Evolutionary conservation across 2,888 invertebrate genomes (phyloP).

Genomic region (Sussaba pulchella): DNA sequence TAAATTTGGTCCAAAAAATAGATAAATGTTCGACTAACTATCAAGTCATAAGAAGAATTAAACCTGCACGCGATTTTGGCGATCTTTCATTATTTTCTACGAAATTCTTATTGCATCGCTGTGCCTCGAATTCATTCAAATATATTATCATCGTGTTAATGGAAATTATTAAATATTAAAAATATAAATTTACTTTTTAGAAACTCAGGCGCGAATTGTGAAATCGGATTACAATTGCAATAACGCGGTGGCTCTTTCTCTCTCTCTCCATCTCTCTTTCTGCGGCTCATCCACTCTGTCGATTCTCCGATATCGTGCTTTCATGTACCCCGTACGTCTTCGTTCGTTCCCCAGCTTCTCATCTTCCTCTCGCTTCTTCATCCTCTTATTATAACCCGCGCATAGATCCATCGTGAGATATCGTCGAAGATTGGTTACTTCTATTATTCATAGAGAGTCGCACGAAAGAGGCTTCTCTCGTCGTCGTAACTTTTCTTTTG

Average conservation of each 20-base stretch:
- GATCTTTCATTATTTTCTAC: too few species aligned
- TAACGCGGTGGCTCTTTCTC: constrained; percentile 47
- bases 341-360: background rate
- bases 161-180: too few species aligned
- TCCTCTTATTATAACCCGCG: constrained; percentile 42
- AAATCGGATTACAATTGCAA: constrained; percentile 65
- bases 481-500: constrained; percentile 10
- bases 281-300: constrained; percentile 18
- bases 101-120: too few species aligned
- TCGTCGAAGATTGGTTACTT: constrained; percentile 61
- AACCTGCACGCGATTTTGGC: constrained; percentile 11
- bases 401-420: constrained; percentile 50
- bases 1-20: constrained; percentile 8
- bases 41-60: constrained; percentile 24
- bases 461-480: constrained; percentile 28
- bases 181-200: constrained; percentile 1
- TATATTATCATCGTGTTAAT: too few species aligned
- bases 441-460: constrained; percentile 55
- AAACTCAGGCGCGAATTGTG: background rate
- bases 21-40: constrained; percentile 5
- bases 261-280: background rate
- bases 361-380: background rate
- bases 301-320: constrained; percentile 46
- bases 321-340: constrained; percentile 22
- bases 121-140: too few species aligned